Conservation (phyloP, 2,113 vertebrate genomes). For the Piprites chloris region DNA sequence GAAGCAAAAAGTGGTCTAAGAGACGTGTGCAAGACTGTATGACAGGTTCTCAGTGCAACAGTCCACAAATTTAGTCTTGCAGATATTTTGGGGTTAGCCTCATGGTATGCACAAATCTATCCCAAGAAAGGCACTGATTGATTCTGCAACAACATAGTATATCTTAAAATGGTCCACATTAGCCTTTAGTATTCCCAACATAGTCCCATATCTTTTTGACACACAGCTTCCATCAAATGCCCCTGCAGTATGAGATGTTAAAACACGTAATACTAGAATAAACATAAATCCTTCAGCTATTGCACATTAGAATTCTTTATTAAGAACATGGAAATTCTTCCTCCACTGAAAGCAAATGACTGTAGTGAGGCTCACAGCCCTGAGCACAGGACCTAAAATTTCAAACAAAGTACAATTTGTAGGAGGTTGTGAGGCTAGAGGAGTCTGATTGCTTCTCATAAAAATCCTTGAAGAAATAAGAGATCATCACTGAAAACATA, state of each 20-base stretch:
- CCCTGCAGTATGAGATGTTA: background rate
- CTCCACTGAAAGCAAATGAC: background rate
- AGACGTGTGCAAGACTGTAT: background rate
- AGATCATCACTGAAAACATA: slow-evolving; percentile 1
- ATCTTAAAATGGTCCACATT: background rate
- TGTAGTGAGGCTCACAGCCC: background rate
- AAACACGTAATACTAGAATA: background rate
- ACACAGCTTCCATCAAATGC: background rate
- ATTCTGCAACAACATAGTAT: background rate
- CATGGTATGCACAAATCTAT: background rate
- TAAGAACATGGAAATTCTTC: background rate
- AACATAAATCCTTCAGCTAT: background rate
- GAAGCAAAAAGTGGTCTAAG: background rate
- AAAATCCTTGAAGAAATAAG: slow-evolving; percentile 31
- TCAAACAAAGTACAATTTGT: background rate
- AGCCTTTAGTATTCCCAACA: background rate
- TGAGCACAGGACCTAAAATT: background rate
- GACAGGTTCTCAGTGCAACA: background rate
- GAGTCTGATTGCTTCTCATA: background rate
- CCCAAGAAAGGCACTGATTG: background rate
- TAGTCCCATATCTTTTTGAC: background rate
- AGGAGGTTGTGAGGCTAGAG: background rate
- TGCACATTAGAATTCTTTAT: background rate
- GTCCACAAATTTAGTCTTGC: background rate
- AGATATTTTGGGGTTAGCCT: background rate